phyloP scores from a whole-genome alignment of 2,888 invertebrate species.

The Zaprionus lineosus region DNA sequence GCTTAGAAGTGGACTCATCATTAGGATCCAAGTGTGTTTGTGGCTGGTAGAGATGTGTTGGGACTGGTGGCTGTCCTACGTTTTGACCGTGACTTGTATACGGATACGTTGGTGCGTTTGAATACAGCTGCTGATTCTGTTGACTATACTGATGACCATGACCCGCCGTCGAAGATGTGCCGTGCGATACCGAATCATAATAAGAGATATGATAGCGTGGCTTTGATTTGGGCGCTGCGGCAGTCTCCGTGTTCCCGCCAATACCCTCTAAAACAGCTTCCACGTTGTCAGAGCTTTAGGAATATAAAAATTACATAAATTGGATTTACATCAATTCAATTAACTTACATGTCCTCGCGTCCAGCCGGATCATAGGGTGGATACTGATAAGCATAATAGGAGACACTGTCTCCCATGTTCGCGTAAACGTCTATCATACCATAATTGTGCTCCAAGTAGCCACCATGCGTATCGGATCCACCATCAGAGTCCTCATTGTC shows the following conservation, averaged over 20 bases:
- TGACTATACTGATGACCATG: constrained; percentile 49
- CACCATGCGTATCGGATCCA: constrained; percentile 85
- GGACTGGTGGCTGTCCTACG: constrained; percentile 56
- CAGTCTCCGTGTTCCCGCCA: constrained; percentile 64
- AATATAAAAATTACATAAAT: background rate
- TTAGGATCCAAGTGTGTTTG: constrained; percentile 73
- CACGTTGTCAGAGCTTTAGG: constrained; percentile 83
- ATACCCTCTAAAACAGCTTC: constrained; percentile 82
- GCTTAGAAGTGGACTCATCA: constrained; percentile 59
- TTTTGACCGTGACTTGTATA: constrained; percentile 52
- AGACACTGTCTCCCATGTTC: constrained; percentile 84
- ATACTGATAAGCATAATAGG: constrained; percentile 86
- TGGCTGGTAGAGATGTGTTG: constrained; percentile 73
- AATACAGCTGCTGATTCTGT: constrained; percentile 71
- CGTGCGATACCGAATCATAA: constrained; percentile 72
- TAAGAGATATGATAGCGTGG: constrained; percentile 76
- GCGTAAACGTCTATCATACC: constrained; percentile 82
- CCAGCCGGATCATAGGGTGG: constrained; percentile 85
- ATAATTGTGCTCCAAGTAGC: constrained; percentile 86
- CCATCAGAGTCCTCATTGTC: constrained; percentile 91
- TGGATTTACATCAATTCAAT: background rate
- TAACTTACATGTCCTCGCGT: constrained; percentile 82
- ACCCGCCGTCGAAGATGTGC: constrained; percentile 40
- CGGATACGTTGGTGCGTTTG: constrained; percentile 73
- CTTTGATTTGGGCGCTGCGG: constrained; percentile 61